Evolutionary conservation across 2,888 invertebrate species (phyloP), one percentile per base, ranked within the genome.

Genomic region (Heteromurus nitidus): DNA sequence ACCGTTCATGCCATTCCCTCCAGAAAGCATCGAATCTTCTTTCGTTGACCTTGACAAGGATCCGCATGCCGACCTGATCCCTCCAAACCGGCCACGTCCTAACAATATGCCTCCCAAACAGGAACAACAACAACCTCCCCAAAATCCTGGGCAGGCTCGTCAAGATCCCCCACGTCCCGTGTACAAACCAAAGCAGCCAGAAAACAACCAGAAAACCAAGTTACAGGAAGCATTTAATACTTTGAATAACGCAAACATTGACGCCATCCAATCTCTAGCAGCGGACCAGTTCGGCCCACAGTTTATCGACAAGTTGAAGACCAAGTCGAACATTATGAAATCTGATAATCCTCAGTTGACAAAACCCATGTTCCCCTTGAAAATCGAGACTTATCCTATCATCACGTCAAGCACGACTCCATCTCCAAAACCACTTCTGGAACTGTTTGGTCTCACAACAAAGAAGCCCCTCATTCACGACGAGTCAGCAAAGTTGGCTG

Each of bases 181-280:
- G 2, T 69, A 73, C 20, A 31, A 60, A 60, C 67, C 72, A n/a
- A 70, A 55, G 26, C 42, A n/a, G n/a, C 3, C 20, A 9, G 36
- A 31, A 64, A 30, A 18, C 22, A 74, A 80, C 11, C 85, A 85
- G 18, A 85, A 84, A 30, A 79, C 81, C 30, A 81, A 84, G 60
- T 58, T 86, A 0, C 67, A 85, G 7, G 72, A 85, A 55, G 86
- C 86, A 0, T 64, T 86, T 26, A 84, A 85, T 50, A 84, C 85
- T 1, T 36, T 86, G 28, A 85, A 85, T 55, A 86, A 82, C 26
- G 85, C 84, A 1, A 85, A 86, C 22, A 75, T 76, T 30, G 84
- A 86, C 53, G 76, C 84, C 11, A 84, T 86, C 22, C 83, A 86
- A 44, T 84, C 85, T 1, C 58, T 87, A 1, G 86, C 84, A 13